These are phyloP conservation scores for Oedothorax gibbosus DNA, from an alignment of 1,140 invertebrate species.

Conservation along the genomic window DNA sequence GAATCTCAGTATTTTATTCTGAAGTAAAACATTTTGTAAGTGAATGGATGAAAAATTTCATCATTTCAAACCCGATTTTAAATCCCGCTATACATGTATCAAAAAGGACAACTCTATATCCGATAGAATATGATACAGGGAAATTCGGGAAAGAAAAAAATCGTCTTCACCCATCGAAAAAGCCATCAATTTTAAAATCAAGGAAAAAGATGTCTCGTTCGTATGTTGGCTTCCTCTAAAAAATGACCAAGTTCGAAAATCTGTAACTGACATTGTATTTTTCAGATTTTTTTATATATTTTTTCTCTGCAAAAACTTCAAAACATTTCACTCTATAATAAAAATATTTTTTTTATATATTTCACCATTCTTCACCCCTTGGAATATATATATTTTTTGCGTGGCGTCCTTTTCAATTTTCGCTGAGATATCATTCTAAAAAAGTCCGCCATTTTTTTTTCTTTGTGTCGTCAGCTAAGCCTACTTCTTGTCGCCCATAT, in stretches of 20 bases:
- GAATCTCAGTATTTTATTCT: too few species aligned
- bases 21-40: too few species aligned
- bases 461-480: not conserved
- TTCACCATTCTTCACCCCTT: not conserved
- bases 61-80: too few species aligned
- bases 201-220: slow-evolving; percentile 34
- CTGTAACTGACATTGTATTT: slow-evolving; percentile 47
- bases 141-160: not conserved
- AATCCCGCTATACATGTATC: slow-evolving; percentile 1
- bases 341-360: slow-evolving; percentile 42
- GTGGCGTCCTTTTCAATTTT: not conserved
- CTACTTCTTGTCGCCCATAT: not conserved
- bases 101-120: too few species aligned
- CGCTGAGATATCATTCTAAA: not conserved
- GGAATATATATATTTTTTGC: slow-evolving; percentile 1
- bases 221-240: slow-evolving; percentile 28
- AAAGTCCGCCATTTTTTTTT: not conserved
- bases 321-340: slow-evolving; percentile 43
- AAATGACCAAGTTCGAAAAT: slow-evolving; percentile 47
- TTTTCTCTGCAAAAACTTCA: not conserved
- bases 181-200: slow-evolving; percentile 56
- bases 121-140: too few species aligned
- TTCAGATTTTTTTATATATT: slow-evolving; percentile 18
- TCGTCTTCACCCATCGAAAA: slow-evolving; percentile 33
- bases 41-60: too few species aligned